A percentile compares a stretch with the other conserved stretches of the same genome.
Evolutionary conservation across 2,113 vertebrate species (phyloP).

Genomic region (Turnix velox): DNA sequence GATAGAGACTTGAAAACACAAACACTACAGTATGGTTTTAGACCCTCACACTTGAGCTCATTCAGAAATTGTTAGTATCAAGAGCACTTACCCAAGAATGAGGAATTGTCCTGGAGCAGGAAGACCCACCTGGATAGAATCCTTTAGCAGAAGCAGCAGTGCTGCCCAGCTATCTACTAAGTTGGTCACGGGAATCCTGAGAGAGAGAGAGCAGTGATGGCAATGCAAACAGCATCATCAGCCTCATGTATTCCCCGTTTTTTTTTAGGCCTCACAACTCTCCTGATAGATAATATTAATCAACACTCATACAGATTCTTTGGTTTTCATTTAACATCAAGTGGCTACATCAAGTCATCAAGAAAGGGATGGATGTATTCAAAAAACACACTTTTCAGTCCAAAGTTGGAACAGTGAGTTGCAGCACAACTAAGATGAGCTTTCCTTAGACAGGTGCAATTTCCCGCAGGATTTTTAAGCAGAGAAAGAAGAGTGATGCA

Average conservation of each 20-base stretch:
- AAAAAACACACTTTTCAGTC: not conserved
- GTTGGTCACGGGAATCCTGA: constrained; percentile 91
- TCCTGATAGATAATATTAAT: not conserved
- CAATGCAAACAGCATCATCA: not conserved
- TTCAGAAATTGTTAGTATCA: not conserved
- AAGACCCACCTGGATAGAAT: constrained; percentile 90
- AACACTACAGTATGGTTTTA: not conserved
- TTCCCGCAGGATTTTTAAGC: not conserved
- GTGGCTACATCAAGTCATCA: not conserved
- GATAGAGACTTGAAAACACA: not conserved
- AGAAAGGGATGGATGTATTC: not conserved
- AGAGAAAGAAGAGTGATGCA: not conserved
- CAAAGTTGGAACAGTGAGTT: not conserved
- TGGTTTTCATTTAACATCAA: not conserved
- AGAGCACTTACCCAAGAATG: constrained; percentile 85
- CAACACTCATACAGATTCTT: not conserved
- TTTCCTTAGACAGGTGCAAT: not conserved
- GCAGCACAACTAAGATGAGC: not conserved
- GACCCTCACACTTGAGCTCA: not conserved
- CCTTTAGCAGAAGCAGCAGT: constrained; percentile 89
- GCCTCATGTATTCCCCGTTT: not conserved
- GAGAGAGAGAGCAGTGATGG: not conserved
- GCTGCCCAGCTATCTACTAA: constrained; percentile 96
- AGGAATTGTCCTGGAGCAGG: constrained; percentile 96
- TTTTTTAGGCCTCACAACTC: not conserved